Percentiles rank a stretch among this genome's conserved stretches.
These are phyloP conservation scores for Standfussiana lucernea DNA, from an alignment of 2,888 invertebrate species.

Conservation along the genomic window DNA sequence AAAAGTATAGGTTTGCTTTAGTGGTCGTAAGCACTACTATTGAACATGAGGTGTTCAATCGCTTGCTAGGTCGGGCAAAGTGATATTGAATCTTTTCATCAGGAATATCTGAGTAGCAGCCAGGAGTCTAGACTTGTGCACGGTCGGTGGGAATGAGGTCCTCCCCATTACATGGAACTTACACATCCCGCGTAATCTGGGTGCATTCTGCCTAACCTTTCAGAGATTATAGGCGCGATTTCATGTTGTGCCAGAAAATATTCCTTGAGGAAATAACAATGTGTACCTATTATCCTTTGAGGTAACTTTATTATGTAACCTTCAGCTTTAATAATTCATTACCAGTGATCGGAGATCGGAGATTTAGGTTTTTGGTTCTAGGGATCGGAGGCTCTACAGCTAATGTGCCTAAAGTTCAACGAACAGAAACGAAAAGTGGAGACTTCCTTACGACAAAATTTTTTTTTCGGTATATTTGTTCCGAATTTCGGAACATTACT, in stretches of 20 bases:
- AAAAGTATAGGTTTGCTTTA: not conserved
- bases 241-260: not conserved
- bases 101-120: not conserved
- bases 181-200: not conserved
- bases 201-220: not conserved
- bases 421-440: no score
- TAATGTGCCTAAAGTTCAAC: no score
- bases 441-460: no score
- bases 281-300: not conserved
- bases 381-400: no score
- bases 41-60: not conserved
- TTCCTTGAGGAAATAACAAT: constrained; percentile 22
- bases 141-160: not conserved
- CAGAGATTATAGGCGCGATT: not conserved
- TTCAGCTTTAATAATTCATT: not conserved
- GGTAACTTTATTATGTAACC: not conserved
- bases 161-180: not conserved
- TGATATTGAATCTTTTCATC: not conserved
- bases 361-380: no score
- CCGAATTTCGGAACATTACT: no score
- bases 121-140: not conserved
- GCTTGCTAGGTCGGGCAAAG: not conserved
- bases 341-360: no score
- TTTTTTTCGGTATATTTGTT: no score
- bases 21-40: not conserved